Percentiles rank a stretch among this genome's conserved stretches.
Conservation (phyloP, 2,113 vertebrate species). For the Coptodon rendalli region DNA sequence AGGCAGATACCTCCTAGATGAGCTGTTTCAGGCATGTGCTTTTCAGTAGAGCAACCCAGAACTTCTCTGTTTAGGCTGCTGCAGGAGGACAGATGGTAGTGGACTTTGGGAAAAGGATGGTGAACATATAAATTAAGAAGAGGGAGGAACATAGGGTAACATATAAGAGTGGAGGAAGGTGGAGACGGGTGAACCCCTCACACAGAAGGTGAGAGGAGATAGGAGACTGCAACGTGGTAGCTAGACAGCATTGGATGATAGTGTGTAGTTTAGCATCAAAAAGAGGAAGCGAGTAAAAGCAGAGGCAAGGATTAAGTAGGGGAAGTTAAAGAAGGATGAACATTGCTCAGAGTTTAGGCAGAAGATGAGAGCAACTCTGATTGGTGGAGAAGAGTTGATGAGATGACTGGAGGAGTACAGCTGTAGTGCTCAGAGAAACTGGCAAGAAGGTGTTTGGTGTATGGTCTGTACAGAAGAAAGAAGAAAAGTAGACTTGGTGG, state of each 20-base stretch:
- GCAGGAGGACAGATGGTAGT: background rate
- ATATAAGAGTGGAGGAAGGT: background rate
- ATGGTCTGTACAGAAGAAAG: background rate
- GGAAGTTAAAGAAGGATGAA: background rate
- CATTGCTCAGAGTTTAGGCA: background rate
- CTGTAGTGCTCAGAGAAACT: background rate
- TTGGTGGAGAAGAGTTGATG: background rate
- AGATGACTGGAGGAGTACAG: background rate
- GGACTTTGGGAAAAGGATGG: background rate
- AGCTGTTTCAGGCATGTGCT: background rate
- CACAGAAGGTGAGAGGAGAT: background rate
- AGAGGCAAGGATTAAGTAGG: background rate
- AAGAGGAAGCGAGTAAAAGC: background rate
- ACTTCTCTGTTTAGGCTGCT: background rate
- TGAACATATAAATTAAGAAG: background rate
- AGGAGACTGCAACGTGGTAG: background rate
- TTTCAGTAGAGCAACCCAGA: background rate
- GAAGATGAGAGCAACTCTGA: background rate
- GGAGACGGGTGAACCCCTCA: background rate
- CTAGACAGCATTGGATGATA: background rate
- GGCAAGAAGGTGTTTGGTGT: background rate
- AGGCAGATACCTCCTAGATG: background rate
- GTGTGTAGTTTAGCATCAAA: background rate
- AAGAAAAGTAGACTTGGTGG: background rate
- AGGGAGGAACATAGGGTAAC: background rate